Evolutionary conservation across 92 coral and sea anemone species (phyloP), one percentile per base, ranked within the genome.

Genomic region (Ricordea florida): DNA sequence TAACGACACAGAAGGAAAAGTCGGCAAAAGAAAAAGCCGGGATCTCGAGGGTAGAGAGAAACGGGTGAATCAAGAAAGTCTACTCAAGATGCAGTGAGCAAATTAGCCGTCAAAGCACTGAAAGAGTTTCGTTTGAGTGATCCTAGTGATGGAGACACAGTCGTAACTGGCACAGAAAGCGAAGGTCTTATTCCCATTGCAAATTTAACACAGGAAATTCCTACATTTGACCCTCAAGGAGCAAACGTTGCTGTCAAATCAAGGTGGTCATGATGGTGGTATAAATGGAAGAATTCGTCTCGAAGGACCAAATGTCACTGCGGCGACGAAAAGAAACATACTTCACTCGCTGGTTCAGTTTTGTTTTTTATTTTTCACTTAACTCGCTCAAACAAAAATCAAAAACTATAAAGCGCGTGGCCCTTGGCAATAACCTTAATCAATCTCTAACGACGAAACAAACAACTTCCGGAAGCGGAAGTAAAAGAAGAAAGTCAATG

Each of bases 101-200:
- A 94, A 62, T 36, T 94, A 26, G 92, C 98, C 10, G 93, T 90
- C 32, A 94, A 83, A 73, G 98, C 98, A 8, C 61, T 94, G 78
- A 87, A 93, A 57, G 98, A 94, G 58, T 94, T 94, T 72, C 98
- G 98, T 76, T 85, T 94, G 55, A 89, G 97, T 66, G 98, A 94
- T 38, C 96, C 93, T 6, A 91, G 97, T 71, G 97, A 91, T 83
- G 93, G 61, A 0, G 98, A 90, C 24, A 86, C 91, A 13, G 70
- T 83, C 27, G 81, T 78, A 8, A 82, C 98, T 16, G 97, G 92
- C 3, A 90, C 67, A 18, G 94, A 84, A 13, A 87, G 92, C 27
- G 92, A 87, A 14, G 85, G 79, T n/a, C 63, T 85, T 38, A 78
- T 93, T 29, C 92, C 87, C 4, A 84, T 87, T 15, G 85, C 81